phyloP scores from a whole-genome alignment of 2,113 vertebrate species.

The Poecile atricapillus region DNA sequence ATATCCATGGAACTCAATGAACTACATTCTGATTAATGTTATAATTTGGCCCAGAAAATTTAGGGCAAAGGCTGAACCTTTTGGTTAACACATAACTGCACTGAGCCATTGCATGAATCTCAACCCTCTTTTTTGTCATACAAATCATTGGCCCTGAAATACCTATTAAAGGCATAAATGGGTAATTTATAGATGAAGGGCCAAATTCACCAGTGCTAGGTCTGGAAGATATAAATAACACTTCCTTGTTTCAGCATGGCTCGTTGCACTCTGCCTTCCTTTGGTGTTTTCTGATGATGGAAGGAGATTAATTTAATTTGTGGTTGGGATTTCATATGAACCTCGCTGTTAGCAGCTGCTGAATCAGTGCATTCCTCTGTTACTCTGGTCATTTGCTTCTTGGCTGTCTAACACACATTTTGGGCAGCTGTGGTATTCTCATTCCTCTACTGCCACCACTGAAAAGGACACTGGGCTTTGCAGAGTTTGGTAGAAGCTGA shows the following conservation, averaged over 20 bases:
- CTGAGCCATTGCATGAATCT: not conserved
- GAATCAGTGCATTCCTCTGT: slow-evolving; percentile 48
- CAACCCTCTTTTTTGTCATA: slow-evolving; percentile 26
- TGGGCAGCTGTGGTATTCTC: slow-evolving; percentile 4
- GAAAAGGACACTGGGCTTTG: not conserved
- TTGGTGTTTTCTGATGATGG: slow-evolving; percentile 58
- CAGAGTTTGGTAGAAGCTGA: not conserved
- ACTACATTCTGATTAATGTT: not conserved
- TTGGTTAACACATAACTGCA: slow-evolving; percentile 14
- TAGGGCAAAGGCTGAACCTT: not conserved
- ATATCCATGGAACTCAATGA: not conserved
- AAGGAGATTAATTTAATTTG: slow-evolving; percentile 56
- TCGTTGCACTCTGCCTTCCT: slow-evolving; percentile 46
- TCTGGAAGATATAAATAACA: slow-evolving; percentile 62
- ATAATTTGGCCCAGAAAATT: slow-evolving; percentile 19
- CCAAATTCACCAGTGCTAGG: slow-evolving; percentile 39
- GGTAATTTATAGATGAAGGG: slow-evolving; percentile 57
- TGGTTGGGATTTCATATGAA: slow-evolving; percentile 41
- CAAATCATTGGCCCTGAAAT: slow-evolving; percentile 55
- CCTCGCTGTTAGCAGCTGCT: slow-evolving; percentile 14
- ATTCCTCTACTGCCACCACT: not conserved
- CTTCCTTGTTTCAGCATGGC: slow-evolving; percentile 43
- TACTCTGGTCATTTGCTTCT: not conserved
- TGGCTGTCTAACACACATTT: not conserved
- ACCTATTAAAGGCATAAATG: slow-evolving; percentile 39